Percentiles rank a stretch among this genome's conserved stretches.
Evolutionary conservation across 2,888 invertebrate genomes (phyloP).

Genomic region (Hirudinaria manillensis): DNA sequence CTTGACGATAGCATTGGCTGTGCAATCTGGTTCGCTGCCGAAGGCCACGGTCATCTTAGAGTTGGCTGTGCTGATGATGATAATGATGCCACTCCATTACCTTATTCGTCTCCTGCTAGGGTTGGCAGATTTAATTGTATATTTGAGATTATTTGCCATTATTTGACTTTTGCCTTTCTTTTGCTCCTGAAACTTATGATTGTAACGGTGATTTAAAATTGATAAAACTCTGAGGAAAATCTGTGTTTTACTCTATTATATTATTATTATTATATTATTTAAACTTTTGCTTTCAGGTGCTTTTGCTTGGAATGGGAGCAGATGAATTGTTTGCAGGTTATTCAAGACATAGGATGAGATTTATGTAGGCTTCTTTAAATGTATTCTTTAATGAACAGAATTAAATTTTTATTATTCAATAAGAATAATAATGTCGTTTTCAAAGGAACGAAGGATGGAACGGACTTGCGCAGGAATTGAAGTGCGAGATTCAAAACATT

Average conservation of each 20-base stretch:
- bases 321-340: conserved; percentile 96
- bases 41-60: conserved; percentile 60
- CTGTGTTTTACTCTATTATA: too few species aligned
- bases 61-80: conserved; percentile 34
- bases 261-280: too few species aligned
- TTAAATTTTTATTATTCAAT: background rate
- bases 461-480: conserved; percentile 63
- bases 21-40: conserved; percentile 87
- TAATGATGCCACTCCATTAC: conserved; percentile 32
- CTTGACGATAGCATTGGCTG: conserved; percentile 90
- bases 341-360: conserved; percentile 71
- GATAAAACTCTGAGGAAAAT: too few species aligned
- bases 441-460: conserved; percentile 53
- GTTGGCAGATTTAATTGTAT: conserved; percentile 37
- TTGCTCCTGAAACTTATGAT: too few species aligned
- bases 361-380: conserved; percentile 48
- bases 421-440: too few species aligned
- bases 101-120: conserved; percentile 46
- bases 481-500: conserved; percentile 76
- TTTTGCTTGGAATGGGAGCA: conserved; percentile 86
- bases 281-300: conserved; percentile 59
- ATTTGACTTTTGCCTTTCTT: too few species aligned
- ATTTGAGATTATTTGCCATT: background rate
- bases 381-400: background rate
- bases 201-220: too few species aligned